phyloP scores from a whole-genome alignment of 2,113 vertebrate species.

The Salvelinus alpinus region DNA sequence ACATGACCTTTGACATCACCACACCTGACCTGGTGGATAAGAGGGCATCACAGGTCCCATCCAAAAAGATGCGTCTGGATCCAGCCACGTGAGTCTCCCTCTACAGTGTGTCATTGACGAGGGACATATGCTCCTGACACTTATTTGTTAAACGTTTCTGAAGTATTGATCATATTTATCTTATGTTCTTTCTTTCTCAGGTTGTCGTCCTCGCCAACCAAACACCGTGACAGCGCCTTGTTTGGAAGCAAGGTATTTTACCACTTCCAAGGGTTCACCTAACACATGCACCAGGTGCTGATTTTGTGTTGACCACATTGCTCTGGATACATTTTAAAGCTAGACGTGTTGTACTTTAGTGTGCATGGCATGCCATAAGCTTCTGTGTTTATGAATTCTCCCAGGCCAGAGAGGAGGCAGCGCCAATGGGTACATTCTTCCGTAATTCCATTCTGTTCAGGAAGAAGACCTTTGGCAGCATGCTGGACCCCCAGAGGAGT shows the following conservation, averaged over 20 bases:
- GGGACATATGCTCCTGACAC: not conserved
- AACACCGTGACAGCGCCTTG: conserved; percentile 45
- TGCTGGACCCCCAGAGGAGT: conserved; percentile 69
- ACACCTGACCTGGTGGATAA: conserved; percentile 79
- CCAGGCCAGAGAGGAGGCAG: conserved; percentile 65
- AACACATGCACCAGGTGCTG: too few species aligned
- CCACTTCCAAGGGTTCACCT: not conserved
- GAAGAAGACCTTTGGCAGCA: conserved; percentile 75
- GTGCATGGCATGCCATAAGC: not conserved
- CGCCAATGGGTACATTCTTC: conserved; percentile 78
- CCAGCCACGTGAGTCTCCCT: conserved; percentile 73
- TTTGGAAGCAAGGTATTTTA: conserved; percentile 57
- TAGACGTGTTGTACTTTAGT: not conserved
- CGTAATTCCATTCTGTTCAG: conserved; percentile 85
- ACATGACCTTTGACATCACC: conserved; percentile 80
- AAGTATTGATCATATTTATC: not conserved
- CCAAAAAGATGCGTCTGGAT: conserved; percentile 83
- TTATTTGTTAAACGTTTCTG: not conserved
- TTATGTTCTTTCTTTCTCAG: conserved; percentile 37
- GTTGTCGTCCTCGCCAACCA: conserved; percentile 21
- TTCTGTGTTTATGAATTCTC: conserved; percentile 52
- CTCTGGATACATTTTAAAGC: conserved; percentile 1
- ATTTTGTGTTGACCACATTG: too few species aligned
- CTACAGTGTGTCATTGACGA: not conserved
- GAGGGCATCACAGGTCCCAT: conserved; percentile 41